phyloP scores from a whole-genome alignment of 1,140 invertebrate genomes.

The Oscheius sp. region DNA sequence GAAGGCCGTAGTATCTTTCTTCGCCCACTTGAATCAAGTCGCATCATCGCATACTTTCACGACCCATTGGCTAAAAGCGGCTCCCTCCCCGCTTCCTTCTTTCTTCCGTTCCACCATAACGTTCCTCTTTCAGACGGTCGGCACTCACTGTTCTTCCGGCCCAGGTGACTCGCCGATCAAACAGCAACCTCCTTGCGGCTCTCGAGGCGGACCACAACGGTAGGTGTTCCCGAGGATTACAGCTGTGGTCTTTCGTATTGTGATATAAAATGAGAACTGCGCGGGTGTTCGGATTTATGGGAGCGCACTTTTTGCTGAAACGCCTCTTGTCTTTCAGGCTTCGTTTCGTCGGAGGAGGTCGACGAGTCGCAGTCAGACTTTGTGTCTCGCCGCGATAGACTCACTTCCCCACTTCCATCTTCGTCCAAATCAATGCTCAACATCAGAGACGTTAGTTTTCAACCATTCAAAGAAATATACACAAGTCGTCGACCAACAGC shows the following conservation, averaged over 20 bases:
- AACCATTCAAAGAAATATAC: too few relatives aligned
- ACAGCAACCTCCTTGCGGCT: not conserved
- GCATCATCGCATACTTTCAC: too few relatives aligned
- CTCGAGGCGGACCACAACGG: not conserved
- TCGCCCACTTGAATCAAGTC: too few relatives aligned
- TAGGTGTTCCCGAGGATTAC: not conserved
- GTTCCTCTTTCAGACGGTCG: not conserved
- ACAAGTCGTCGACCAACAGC: not conserved
- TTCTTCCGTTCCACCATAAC: not conserved
- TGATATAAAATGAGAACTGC: not conserved
- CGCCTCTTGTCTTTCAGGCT: not conserved
- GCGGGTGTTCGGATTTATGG: not conserved
- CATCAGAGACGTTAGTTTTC: not conserved
- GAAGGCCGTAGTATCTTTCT: too few relatives aligned
- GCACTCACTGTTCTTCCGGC: not conserved
- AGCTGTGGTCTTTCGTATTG: not conserved
- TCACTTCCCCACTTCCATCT: not conserved
- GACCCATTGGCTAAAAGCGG: too few relatives aligned
- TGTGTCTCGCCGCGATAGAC: not conserved
- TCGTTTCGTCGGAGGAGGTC: not conserved
- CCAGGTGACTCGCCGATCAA: not conserved
- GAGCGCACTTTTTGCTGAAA: not conserved
- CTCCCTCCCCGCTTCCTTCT: too few relatives aligned
- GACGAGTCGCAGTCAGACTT: conserved; percentile 8
- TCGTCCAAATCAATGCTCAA: not conserved